These are phyloP conservation scores for Grallaria varia DNA, from an alignment of 2,113 vertebrate species.

Conservation along the genomic window DNA sequence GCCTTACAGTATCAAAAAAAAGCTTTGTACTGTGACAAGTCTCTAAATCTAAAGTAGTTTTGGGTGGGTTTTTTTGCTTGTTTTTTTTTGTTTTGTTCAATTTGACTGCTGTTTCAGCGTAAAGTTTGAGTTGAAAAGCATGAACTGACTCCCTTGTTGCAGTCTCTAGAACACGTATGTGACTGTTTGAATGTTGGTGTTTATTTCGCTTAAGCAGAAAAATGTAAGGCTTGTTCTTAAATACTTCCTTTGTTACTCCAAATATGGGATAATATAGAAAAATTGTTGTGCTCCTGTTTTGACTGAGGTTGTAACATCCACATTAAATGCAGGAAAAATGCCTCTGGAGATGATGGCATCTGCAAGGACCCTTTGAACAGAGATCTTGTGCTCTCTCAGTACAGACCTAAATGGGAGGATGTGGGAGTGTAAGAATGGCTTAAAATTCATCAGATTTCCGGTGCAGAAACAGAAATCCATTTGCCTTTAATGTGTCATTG, in stretches of 20 bases:
- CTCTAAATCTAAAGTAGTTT: neutral
- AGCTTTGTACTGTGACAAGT: neutral
- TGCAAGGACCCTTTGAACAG: neutral
- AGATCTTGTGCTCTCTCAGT: neutral
- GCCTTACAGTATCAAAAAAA: neutral
- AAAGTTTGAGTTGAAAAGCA: neutral
- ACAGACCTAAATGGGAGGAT: neutral
- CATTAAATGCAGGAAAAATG: neutral
- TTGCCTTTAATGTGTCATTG: neutral
- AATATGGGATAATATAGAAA: neutral
- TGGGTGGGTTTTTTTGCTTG: neutral
- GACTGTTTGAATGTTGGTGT: neutral
- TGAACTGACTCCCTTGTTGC: neutral
- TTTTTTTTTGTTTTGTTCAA: neutral
- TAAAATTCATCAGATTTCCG: conserved; percentile 26
- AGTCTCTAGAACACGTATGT: neutral
- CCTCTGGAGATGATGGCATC: conserved; percentile 12
- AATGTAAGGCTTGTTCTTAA: neutral
- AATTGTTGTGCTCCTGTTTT: neutral
- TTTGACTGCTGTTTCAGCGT: neutral
- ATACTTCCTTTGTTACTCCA: neutral
- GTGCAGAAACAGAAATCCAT: neutral
- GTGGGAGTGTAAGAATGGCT: conserved; percentile 14
- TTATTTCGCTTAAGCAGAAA: neutral
- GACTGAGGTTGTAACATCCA: neutral